phyloP scores from a whole-genome alignment of 2,888 invertebrate genomes.

The Archips xylosteana region DNA sequence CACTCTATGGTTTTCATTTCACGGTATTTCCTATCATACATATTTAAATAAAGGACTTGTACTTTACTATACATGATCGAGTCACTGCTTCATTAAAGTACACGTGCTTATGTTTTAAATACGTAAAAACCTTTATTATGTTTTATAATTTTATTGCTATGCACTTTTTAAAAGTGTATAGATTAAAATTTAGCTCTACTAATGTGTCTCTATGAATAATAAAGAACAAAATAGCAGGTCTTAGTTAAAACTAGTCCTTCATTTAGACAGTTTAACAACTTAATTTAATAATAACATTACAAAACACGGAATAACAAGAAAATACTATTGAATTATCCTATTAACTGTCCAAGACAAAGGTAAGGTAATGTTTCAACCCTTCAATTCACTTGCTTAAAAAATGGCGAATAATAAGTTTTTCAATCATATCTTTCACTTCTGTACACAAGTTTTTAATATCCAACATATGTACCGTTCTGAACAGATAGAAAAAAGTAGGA shows the following conservation, averaged over 20 bases:
- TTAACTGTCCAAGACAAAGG: neutral
- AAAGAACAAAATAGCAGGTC: neutral
- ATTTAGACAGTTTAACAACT: neutral
- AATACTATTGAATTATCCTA: neutral
- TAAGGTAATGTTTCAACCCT: neutral
- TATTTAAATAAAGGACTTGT: neutral
- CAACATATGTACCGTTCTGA: too few species aligned
- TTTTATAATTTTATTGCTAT: too few species aligned
- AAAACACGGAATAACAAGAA: neutral
- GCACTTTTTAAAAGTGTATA: too few species aligned
- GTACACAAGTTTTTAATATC: too few species aligned
- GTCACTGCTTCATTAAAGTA: too few species aligned
- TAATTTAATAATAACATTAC: neutral
- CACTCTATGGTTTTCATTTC: conserved; percentile 66
- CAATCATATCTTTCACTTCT: too few species aligned
- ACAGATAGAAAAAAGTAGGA: too few species aligned
- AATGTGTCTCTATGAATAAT: too few species aligned
- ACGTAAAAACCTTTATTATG: too few species aligned
- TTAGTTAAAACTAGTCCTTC: neutral
- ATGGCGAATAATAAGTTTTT: neutral
- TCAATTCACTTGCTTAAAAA: neutral
- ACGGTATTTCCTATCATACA: neutral
- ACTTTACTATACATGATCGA: neutral
- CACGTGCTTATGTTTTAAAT: too few species aligned
- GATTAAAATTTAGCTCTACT: too few species aligned